Evolutionary conservation across 2,888 invertebrate genomes (phyloP).

Genomic region (Stenichneumon culpator): DNA sequence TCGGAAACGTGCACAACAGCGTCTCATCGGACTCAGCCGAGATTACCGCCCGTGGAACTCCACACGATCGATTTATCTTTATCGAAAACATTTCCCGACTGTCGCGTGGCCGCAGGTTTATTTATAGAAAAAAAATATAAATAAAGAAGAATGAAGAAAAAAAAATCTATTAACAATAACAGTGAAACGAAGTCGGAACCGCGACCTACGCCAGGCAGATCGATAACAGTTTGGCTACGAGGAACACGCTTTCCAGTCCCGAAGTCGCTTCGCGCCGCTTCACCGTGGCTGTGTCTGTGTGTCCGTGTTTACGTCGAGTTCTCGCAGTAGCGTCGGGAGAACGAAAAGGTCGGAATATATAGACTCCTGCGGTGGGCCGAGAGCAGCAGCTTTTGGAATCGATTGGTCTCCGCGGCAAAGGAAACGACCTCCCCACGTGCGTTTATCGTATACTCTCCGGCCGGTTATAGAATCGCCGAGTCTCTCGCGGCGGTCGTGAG

Average conservation of each 20-base stretch:
- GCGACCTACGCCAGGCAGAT: conserved; percentile 53
- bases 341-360: conserved; percentile 18
- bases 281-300: neutral
- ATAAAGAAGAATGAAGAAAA: neutral
- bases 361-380: conserved; percentile 21
- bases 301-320: neutral
- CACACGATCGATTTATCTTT: neutral
- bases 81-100: neutral
- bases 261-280: conserved; percentile 15
- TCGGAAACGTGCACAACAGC: neutral
- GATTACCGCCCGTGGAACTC: neutral
- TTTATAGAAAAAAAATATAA: neutral
- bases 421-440: conserved; percentile 31
- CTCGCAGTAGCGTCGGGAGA: neutral
- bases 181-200: conserved; percentile 34
- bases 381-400: conserved; percentile 47
- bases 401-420: conserved; percentile 45
- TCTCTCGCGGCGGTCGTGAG: conserved; percentile 16
- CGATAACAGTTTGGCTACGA: conserved; percentile 58
- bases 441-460: conserved; percentile 46
- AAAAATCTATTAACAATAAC: conserved; percentile 35
- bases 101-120: neutral
- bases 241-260: conserved; percentile 14
- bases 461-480: conserved; percentile 55
- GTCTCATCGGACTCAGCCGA: neutral